phyloP scores from a whole-genome alignment of 2,888 invertebrate species.

The Mactromeris polynyma region DNA sequence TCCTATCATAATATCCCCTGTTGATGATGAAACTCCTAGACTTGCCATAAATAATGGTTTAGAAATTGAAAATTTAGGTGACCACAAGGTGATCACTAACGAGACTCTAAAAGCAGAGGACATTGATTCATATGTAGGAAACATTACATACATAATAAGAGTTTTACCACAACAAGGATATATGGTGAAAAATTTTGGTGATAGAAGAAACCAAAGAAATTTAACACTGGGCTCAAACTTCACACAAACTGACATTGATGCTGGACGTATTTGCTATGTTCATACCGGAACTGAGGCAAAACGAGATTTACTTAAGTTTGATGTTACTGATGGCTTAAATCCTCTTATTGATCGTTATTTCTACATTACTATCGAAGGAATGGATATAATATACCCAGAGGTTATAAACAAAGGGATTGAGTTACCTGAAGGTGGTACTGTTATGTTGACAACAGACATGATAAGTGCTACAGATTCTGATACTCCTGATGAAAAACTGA shows the following conservation, averaged over 20 bases:
- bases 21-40: conserved; percentile 87
- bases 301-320: conserved; percentile 86
- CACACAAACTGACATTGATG: conserved; percentile 86
- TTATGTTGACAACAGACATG: conserved; percentile 84
- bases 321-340: conserved; percentile 87
- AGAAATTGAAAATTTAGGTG: conserved; percentile 83
- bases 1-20: conserved; percentile 85
- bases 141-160: conserved; percentile 84
- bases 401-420: conserved; percentile 85
- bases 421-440: conserved; percentile 85
- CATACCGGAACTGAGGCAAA: conserved; percentile 85
- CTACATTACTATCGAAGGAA: conserved; percentile 85
- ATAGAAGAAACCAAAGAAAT: conserved; percentile 73
- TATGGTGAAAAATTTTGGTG: conserved; percentile 71
- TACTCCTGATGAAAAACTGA: conserved; percentile 83
- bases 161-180: conserved; percentile 84
- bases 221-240: conserved; percentile 85
- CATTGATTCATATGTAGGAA: conserved; percentile 84
- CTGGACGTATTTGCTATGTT: conserved; percentile 81
- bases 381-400: conserved; percentile 85
- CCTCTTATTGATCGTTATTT: conserved; percentile 86
- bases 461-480: conserved; percentile 85
- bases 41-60: conserved; percentile 86
- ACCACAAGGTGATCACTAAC: conserved; percentile 83
- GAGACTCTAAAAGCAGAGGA: conserved; percentile 85